Evolutionary conservation across 2,797 vertebrate species (phyloP), one percentile per base, ranked within the genome.

Genomic region (Semotilus atromaculatus): DNA sequence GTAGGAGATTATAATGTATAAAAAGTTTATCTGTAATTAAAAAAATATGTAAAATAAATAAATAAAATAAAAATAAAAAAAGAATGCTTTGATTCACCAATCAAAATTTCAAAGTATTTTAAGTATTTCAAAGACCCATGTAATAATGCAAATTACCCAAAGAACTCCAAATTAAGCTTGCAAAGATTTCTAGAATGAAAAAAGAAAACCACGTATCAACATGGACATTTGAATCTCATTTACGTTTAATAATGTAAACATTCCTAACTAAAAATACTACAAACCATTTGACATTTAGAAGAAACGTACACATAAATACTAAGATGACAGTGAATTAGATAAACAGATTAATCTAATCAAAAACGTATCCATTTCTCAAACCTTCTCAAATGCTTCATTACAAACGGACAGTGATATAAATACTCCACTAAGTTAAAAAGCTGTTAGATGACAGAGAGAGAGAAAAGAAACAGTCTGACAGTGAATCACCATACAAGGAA

Each of bases 401-500:
- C 67, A 64, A 71, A 51, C 1, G 7, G 53, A 48, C 23, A 79
- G 58, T 7, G 62, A 68, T 71, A 55, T 84, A 71, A 78, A 87
- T 43, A 70, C 53, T 77, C 75, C 75, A 89, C 73, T 74, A 80
- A 74, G 70, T 84, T 81, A 82, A 38, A 64, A 48, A 84, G 86
- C 60, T 83, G 77, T 53, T 48, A 77, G 48, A 84, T 38, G 76
- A 85, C 40, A 67, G 34, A 73, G 72, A 68, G 72, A 64, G 83
- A 83, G 62, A 80, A 80, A 53, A 82, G 64, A 84, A 45, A 86
- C 72, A 75, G 76, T 34, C 89, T 79, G 81, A 89, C 90, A 86
- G 91, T 90, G 84, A 8, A 92, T 94, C 91, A 88, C 94, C 95
- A 95, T 95, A 95, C 91, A 95, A 93, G 95, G 95, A 95, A 92